Conservation (phyloP, 1,140 invertebrate genomes). For the Elymnias hypermnestra region DNA sequence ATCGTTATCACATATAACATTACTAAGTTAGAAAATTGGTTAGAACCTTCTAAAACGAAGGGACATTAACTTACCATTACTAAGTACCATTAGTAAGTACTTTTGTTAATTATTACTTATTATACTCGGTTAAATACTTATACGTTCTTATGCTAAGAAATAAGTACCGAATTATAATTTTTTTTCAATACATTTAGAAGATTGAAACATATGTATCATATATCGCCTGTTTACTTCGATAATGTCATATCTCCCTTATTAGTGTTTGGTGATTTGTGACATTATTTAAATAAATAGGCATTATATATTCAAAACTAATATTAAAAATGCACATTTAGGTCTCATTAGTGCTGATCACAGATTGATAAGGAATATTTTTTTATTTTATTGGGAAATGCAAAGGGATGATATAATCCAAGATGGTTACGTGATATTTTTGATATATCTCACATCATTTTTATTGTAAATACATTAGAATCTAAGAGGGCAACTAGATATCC, state of each 20-base stretch:
- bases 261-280: no score
- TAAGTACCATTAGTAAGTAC: no score
- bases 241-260: no score
- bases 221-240: no score
- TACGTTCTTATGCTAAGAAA: slow-evolving; percentile 17
- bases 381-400: no score
- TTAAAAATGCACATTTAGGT: slow-evolving; percentile 37
- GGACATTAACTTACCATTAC: slow-evolving; percentile 17
- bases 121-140: slow-evolving; percentile 9
- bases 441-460: no score
- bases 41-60: slow-evolving; percentile 63
- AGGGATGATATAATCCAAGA: no score
- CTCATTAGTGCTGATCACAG: background rate
- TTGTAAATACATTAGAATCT: no score
- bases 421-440: no score
- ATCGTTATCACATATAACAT: slow-evolving; percentile 12
- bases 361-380: background rate
- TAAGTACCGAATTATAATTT: slow-evolving; percentile 14
- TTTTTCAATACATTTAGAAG: slow-evolving; percentile 9
- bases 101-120: slow-evolving; percentile 18
- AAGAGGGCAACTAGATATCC: no score
- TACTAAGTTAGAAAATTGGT: slow-evolving; percentile 21
- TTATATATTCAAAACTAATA: slow-evolving; percentile 6
- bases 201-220: no score
- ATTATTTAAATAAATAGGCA: no score